These are phyloP conservation scores for Epinotia demarniana DNA, from an alignment of 2,888 invertebrate species.

Conservation along the genomic window DNA sequence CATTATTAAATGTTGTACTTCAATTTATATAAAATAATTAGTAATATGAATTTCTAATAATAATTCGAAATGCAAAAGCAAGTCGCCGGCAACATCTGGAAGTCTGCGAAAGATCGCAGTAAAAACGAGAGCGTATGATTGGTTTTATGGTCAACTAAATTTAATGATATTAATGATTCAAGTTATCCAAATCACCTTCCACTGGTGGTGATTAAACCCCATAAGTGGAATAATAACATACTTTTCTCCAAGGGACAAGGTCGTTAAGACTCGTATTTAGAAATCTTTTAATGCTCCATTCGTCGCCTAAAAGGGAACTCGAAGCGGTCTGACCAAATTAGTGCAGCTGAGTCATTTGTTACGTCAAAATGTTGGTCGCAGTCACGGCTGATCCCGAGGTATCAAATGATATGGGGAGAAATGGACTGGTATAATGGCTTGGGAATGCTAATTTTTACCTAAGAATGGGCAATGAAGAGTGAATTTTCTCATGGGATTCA, in stretches of 20 bases:
- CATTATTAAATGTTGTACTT: too few species aligned
- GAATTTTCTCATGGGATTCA: background rate
- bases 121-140: background rate
- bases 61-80: too few species aligned
- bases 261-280: constrained; percentile 43
- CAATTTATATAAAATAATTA: too few species aligned
- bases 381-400: constrained; percentile 15
- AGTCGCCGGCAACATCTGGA: too few species aligned
- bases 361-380: constrained; percentile 49
- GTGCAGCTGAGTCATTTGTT: constrained; percentile 59
- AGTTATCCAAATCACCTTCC: constrained; percentile 35
- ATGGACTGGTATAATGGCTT: background rate
- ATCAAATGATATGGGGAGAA: constrained; percentile 9
- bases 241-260: constrained; percentile 43
- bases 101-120: too few species aligned
- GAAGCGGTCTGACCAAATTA: constrained; percentile 57
- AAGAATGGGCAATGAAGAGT: background rate
- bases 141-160: constrained; percentile 1
- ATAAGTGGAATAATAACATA: constrained; percentile 41
- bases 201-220: constrained; percentile 36
- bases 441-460: background rate
- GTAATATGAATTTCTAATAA: too few species aligned
- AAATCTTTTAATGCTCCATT: constrained; percentile 43
- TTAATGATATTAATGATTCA: constrained; percentile 5
- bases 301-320: constrained; percentile 56